Evolutionary conservation across 1,140 invertebrate species (phyloP).

Genomic region (Zaprionus kolodkinae): DNA sequence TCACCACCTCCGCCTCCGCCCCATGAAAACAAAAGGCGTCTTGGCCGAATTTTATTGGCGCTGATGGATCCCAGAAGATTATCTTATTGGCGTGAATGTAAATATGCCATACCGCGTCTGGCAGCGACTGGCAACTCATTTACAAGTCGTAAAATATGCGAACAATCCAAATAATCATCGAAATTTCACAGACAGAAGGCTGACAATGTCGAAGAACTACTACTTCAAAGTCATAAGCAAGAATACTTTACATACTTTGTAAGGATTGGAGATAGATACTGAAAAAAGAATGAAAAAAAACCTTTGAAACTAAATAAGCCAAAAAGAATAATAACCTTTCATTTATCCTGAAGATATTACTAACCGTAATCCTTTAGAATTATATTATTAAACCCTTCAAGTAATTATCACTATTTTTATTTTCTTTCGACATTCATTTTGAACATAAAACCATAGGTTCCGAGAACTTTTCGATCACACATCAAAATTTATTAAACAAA

Average conservation of each 20-base stretch:
- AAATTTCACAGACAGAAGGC: slow-evolving; percentile 38
- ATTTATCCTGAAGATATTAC: too few species aligned
- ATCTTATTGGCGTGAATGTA: slow-evolving; percentile 73
- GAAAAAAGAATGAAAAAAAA: too few species aligned
- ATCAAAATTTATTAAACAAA: slow-evolving; percentile 6
- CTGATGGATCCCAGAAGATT: slow-evolving; percentile 78
- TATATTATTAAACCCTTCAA: too few species aligned
- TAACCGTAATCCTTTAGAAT: too few species aligned
- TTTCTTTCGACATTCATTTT: background rate
- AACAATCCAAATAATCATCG: slow-evolving; percentile 48
- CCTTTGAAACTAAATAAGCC: too few species aligned
- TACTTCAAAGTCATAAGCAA: slow-evolving; percentile 20
- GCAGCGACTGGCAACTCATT: slow-evolving; percentile 52
- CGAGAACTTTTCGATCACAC: background rate
- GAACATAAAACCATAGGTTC: background rate
- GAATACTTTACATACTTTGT: too few species aligned
- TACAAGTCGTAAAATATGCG: slow-evolving; percentile 63
- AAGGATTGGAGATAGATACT: background rate
- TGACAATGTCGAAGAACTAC: slow-evolving; percentile 8
- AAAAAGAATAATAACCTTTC: background rate
- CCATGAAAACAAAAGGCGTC: slow-evolving; percentile 39
- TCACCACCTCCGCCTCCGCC: background rate
- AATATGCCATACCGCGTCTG: slow-evolving; percentile 49
- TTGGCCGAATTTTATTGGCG: slow-evolving; percentile 52
- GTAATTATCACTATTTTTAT: background rate